Percentiles rank a stretch among this genome's conserved stretches.
phyloP scores from a whole-genome alignment of 2,113 vertebrate species.

The Nicator chloris region DNA sequence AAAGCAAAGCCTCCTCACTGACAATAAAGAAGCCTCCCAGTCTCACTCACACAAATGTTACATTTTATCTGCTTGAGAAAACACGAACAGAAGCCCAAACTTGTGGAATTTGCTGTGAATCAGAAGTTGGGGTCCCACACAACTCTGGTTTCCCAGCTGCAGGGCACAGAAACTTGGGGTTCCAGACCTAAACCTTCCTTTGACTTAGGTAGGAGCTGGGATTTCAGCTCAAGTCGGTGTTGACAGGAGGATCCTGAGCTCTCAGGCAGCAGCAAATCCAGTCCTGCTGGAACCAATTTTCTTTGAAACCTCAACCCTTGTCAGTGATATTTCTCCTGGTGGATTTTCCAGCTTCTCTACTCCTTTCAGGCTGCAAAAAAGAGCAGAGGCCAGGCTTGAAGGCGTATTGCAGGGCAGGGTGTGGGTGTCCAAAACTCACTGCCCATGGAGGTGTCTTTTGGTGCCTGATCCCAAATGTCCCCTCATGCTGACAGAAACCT shows the following conservation, averaged over 20 bases:
- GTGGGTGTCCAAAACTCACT: not conserved
- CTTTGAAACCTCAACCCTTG: not conserved
- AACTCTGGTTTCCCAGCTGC: not conserved
- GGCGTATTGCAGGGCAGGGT: not conserved
- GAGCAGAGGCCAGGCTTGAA: not conserved
- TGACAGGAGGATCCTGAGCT: not conserved
- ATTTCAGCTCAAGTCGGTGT: not conserved
- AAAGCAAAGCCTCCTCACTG: not conserved
- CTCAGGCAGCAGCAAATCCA: not conserved
- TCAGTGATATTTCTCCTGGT: not conserved
- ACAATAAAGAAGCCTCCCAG: not conserved
- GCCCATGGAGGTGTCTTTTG: not conserved
- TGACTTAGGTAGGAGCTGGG: not conserved
- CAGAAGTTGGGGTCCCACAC: not conserved
- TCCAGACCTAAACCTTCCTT: not conserved
- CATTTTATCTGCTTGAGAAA: not conserved
- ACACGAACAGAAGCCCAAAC: not conserved
- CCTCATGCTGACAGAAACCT: not conserved
- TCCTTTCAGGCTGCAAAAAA: not conserved
- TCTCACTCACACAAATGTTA: not conserved
- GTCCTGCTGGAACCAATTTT: not conserved
- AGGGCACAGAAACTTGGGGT: not conserved
- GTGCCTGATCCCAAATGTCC: not conserved
- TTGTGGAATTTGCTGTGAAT: not conserved
- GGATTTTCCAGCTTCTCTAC: not conserved